Evolutionary conservation across 2,888 invertebrate genomes (phyloP).

Genomic region (Volucella inanis): DNA sequence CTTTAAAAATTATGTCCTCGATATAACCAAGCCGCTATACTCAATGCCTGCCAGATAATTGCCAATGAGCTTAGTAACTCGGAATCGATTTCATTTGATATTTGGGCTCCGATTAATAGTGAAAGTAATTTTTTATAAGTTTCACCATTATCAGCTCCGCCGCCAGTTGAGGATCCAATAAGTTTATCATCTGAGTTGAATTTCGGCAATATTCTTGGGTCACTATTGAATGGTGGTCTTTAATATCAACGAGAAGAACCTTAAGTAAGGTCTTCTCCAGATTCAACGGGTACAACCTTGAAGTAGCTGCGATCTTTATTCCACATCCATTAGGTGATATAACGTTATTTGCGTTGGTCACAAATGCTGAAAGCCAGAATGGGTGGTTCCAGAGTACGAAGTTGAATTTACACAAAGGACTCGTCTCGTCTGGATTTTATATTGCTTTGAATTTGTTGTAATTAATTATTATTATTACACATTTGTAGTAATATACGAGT

Average conservation of each 20-base stretch:
- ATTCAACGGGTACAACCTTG: constrained; percentile 66
- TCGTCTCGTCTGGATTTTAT: constrained; percentile 46
- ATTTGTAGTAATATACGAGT: too few relatives aligned
- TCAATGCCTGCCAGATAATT: constrained; percentile 86
- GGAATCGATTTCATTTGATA: constrained; percentile 43
- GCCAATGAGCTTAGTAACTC: constrained; percentile 84
- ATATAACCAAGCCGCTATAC: too few relatives aligned
- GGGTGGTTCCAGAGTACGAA: neutral
- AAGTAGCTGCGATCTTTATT: constrained; percentile 41
- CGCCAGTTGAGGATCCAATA: too few relatives aligned
- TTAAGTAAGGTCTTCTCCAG: constrained; percentile 65
- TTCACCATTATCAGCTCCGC: neutral
- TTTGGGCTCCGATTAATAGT: constrained; percentile 50
- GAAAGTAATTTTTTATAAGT: constrained; percentile 36
- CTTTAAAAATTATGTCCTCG: too few relatives aligned
- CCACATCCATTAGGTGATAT: neutral
- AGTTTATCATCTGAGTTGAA: neutral
- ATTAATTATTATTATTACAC: too few relatives aligned
- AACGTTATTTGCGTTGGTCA: neutral
- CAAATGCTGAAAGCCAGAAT: constrained; percentile 15
- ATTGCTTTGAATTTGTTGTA: neutral
- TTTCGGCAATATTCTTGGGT: constrained; percentile 71
- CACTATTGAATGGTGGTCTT: constrained; percentile 65
- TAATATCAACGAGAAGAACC: neutral
- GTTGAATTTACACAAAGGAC: constrained; percentile 42